Percentiles rank a stretch among this genome's conserved stretches.
These are phyloP conservation scores for Lepidonotus clava DNA, from an alignment of 2,888 invertebrate genomes.

Conservation along the genomic window DNA sequence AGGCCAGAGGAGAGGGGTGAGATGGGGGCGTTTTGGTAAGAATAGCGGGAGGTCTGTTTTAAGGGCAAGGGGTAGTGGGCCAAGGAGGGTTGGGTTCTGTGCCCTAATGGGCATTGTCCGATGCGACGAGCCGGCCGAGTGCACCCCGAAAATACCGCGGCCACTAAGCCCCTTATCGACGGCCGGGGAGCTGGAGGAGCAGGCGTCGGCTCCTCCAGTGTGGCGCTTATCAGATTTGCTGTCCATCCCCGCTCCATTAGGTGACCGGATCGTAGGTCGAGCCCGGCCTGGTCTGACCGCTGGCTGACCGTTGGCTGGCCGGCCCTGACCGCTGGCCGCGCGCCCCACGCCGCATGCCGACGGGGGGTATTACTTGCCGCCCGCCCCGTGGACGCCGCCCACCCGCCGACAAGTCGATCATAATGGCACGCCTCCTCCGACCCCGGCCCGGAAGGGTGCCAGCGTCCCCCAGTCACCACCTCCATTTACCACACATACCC, in stretches of 20 bases:
- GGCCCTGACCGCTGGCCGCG: background rate
- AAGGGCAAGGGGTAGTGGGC: background rate
- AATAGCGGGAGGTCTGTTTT: background rate
- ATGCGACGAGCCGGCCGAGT: background rate
- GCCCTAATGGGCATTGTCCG: background rate
- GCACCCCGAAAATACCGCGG: background rate
- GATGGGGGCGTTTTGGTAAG: background rate
- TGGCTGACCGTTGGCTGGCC: background rate
- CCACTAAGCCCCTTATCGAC: constrained; percentile 26
- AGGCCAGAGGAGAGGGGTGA: background rate
- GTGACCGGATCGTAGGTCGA: background rate
- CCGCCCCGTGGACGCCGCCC: too few relatives aligned
- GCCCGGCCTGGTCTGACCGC: background rate
- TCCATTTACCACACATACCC: background rate
- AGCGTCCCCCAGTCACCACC: background rate
- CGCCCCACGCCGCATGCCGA: background rate
- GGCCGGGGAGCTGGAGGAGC: background rate
- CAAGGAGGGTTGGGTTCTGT: background rate
- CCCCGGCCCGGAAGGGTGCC: background rate
- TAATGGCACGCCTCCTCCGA: constrained; percentile 1
- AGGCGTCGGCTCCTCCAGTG: background rate
- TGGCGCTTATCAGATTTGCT: constrained; percentile 40
- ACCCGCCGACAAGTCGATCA: background rate
- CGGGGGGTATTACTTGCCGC: constrained; percentile 3
- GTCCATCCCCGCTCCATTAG: constrained; percentile 37